Percentiles rank a stretch among this genome's conserved stretches.
Conservation (phyloP, 2,888 invertebrate genomes). For the Dolomedes plantarius region DNA sequence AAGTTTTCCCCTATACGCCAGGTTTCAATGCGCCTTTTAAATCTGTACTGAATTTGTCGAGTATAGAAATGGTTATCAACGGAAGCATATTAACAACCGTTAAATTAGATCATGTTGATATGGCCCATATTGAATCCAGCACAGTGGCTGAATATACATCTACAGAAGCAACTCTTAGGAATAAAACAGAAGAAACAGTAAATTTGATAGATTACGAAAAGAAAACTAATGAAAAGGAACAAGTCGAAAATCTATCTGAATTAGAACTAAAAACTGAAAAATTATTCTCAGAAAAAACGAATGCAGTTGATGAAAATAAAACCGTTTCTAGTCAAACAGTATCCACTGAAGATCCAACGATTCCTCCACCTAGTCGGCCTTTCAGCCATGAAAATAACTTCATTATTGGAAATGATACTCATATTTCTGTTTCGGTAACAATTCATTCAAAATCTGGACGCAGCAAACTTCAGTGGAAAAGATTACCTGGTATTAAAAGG, state of each 20-base stretch:
- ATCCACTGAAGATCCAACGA: not conserved
- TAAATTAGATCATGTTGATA: not conserved
- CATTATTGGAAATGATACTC: conserved; percentile 30
- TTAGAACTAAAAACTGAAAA: too few species aligned
- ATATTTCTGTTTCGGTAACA: conserved; percentile 51
- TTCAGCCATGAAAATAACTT: not conserved
- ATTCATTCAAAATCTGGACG: conserved; percentile 32
- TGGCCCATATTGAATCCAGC: not conserved
- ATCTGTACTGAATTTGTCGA: not conserved
- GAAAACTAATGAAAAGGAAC: not conserved
- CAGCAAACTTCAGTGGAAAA: conserved; percentile 47
- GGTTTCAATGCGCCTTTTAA: not conserved
- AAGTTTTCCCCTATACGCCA: not conserved
- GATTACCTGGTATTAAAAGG: conserved; percentile 27
- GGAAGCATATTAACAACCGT: not conserved
- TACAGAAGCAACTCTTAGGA: not conserved
- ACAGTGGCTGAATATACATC: not conserved
- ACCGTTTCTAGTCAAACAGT: too few species aligned
- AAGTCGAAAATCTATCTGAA: not conserved
- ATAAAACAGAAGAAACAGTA: not conserved
- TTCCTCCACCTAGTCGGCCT: not conserved
- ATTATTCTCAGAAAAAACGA: not conserved
- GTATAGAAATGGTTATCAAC: not conserved
- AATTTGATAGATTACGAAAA: not conserved
- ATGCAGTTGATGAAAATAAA: not conserved